Evolutionary conservation across 1,140 invertebrate genomes (phyloP).

Genomic region (Brachionus paranguensis): DNA sequence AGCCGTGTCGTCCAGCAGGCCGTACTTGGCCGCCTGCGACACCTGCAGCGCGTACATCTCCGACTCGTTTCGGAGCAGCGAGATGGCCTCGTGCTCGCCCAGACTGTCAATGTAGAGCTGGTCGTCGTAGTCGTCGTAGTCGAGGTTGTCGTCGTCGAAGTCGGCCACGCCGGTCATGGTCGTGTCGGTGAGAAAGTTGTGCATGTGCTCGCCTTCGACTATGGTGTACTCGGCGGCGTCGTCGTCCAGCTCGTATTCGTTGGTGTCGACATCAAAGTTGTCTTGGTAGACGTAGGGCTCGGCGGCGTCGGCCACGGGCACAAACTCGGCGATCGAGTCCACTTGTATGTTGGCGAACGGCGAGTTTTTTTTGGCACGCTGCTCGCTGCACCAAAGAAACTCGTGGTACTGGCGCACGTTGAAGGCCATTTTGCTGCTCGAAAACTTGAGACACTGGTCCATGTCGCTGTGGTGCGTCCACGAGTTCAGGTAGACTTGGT

Average conservation of each 20-base stretch:
- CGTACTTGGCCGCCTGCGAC: constrained; percentile 19
- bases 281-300: neutral
- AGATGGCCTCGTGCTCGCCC: constrained; percentile 14
- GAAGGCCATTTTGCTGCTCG: neutral
- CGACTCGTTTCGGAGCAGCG: constrained; percentile 17
- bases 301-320: neutral
- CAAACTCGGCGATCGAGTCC: constrained; percentile 34
- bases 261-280: neutral
- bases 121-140: constrained; percentile 28
- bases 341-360: constrained; percentile 13
- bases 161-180: neutral
- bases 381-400: neutral
- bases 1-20: neutral
- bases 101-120: neutral
- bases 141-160: neutral
- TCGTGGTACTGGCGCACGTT: neutral
- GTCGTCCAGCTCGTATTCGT: neutral
- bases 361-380: neutral
- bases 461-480: neutral
- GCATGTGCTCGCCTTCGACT: neutral
- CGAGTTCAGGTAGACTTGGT: neutral
- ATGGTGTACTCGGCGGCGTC: constrained; percentile 7
- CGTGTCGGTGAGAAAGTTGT: neutral
- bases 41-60: constrained; percentile 29
- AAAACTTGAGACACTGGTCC: neutral